phyloP scores from a whole-genome alignment of 2,888 invertebrate genomes.

The Plebejus melissa region DNA sequence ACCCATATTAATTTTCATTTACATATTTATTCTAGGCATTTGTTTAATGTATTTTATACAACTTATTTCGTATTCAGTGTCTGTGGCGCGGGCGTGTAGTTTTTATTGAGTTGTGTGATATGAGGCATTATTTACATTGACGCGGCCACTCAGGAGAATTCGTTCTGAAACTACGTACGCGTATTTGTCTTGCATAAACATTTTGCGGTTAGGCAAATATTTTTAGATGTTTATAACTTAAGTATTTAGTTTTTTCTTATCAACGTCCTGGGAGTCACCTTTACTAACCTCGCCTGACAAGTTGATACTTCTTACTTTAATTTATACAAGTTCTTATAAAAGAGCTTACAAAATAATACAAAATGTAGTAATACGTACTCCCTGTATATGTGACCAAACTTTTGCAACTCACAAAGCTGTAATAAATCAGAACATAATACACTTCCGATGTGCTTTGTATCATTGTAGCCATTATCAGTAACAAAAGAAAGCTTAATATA shows the following conservation, averaged over 20 bases:
- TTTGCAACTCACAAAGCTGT: conserved; percentile 19
- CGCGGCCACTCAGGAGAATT: neutral
- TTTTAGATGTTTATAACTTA: conserved; percentile 2
- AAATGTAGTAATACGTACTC: too few species aligned
- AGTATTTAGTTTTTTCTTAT: conserved; percentile 1
- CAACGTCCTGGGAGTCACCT: neutral
- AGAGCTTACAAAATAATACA: neutral
- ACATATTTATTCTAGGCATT: neutral
- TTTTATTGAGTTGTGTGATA: conserved; percentile 10
- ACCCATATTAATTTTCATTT: too few species aligned
- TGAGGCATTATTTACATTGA: neutral
- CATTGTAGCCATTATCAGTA: conserved; percentile 18
- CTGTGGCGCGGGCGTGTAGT: neutral
- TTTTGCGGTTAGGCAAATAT: neutral
- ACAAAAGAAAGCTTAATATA: conserved; percentile 24
- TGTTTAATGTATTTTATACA: neutral
- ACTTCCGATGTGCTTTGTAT: conserved; percentile 15
- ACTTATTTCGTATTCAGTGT: neutral
- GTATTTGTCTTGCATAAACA: neutral
- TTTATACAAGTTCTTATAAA: neutral
- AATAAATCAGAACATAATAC: conserved; percentile 25
- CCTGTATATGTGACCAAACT: neutral
- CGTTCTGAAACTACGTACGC: neutral
- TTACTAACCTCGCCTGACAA: neutral
- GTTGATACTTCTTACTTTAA: neutral